Percentiles rank a stretch among this genome's conserved stretches.
Conservation (phyloP, 2,797 vertebrate species). For the Merluccius polli region DNA sequence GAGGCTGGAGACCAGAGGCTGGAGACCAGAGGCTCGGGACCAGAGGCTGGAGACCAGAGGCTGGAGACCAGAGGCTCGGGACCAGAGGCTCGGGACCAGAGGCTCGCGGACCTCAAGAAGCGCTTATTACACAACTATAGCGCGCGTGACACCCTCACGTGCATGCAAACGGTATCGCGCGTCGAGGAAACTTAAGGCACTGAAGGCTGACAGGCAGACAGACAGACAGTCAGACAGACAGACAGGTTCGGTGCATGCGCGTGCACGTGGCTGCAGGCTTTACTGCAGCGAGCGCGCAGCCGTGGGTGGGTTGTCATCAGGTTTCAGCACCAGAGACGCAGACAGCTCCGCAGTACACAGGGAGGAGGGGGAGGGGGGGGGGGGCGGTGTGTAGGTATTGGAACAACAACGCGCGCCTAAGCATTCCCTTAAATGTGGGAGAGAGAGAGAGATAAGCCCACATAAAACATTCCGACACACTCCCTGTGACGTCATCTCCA, state of each 20-base stretch:
- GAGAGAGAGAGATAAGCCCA: constrained; percentile 10
- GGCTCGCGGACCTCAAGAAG: background rate
- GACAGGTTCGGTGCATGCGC: background rate
- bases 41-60: no score
- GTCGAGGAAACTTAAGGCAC: background rate
- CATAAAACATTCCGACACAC: constrained; percentile 22
- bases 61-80: no score
- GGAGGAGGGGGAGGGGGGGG: background rate
- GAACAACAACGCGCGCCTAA: background rate
- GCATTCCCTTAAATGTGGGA: background rate
- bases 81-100: background rate
- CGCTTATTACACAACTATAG: constrained; percentile 3
- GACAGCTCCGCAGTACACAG: background rate
- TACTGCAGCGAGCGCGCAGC: background rate
- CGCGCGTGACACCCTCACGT: background rate
- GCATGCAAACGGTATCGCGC: background rate
- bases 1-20: no score
- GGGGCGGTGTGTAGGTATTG: background rate
- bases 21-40: no score
- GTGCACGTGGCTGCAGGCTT: background rate
- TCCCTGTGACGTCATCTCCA: constrained; percentile 23
- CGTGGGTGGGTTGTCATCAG: background rate
- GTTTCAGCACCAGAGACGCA: constrained; percentile 5
- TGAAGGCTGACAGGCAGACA: background rate
- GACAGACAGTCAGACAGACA: background rate